Conservation (phyloP, 2,888 invertebrate genomes). For the Lochmaea capreae region DNA sequence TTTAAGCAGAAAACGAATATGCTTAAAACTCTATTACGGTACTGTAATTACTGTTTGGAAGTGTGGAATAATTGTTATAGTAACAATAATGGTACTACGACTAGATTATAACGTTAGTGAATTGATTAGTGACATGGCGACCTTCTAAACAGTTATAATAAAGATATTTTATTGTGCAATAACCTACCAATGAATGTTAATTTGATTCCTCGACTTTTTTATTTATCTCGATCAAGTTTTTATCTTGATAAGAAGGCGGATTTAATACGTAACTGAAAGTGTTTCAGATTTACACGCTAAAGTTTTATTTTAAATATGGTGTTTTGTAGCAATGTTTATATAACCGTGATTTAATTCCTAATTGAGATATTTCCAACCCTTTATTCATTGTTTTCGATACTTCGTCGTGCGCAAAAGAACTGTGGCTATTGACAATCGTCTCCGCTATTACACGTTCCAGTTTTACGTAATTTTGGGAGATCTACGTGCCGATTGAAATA, state of each 20-base stretch:
- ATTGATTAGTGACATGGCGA: conserved; percentile 20
- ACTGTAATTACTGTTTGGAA: neutral
- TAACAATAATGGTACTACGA: conserved; percentile 15
- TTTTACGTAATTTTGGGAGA: too few species aligned
- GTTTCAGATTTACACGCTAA: neutral
- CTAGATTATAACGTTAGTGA: conserved; percentile 13
- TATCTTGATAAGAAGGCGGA: conserved; percentile 15
- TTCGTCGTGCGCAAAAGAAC: too few species aligned
- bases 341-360: too few species aligned
- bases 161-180: conserved; percentile 23
- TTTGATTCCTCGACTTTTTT: conserved; percentile 11
- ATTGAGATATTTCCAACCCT: too few species aligned
- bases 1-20: too few species aligned
- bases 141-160: conserved; percentile 30
- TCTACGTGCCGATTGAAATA: too few species aligned
- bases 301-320: neutral
- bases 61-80: conserved; percentile 6
- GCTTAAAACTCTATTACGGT: too few species aligned
- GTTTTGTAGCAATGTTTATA: neutral
- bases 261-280: conserved; percentile 8
- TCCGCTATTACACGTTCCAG: too few species aligned
- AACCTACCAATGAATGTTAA: conserved; percentile 17
- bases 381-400: too few species aligned
- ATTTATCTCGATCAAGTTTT: conserved; percentile 16
- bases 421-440: too few species aligned